phyloP scores from a whole-genome alignment of 2,797 vertebrate species.

The Oreonectes daqikongensis region DNA sequence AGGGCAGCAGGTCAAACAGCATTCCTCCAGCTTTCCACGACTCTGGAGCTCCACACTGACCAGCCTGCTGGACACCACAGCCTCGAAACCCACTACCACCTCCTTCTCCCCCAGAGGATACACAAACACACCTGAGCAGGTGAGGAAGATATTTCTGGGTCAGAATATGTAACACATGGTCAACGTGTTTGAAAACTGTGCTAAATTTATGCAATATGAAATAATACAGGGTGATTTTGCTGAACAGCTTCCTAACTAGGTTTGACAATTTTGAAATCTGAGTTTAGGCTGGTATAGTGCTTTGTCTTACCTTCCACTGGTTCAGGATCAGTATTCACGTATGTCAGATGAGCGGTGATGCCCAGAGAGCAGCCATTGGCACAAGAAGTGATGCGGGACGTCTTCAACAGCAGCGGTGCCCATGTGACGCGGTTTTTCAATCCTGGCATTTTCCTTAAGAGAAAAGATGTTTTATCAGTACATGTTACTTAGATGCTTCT shows the following conservation, averaged over 20 bases:
- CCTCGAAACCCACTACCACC: conserved; percentile 90
- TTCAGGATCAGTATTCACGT: conserved; percentile 83
- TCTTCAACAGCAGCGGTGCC: conserved; percentile 89
- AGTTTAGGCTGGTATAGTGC: background rate
- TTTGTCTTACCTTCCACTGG: conserved; percentile 86
- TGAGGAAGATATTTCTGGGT: background rate
- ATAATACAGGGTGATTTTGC: too few species aligned
- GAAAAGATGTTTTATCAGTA: background rate
- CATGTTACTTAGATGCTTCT: too few species aligned
- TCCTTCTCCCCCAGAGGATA: conserved; percentile 93
- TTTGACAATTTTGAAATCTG: too few species aligned
- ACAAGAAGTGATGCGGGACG: conserved; percentile 90
- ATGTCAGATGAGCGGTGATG: conserved; percentile 86
- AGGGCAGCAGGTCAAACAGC: conserved; percentile 82
- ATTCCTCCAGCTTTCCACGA: conserved; percentile 80
- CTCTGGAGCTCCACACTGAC: conserved; percentile 89
- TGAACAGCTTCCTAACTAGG: too few species aligned
- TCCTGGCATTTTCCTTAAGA: conserved; percentile 83
- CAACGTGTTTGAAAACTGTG: background rate
- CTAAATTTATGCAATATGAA: too few species aligned
- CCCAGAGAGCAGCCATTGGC: conserved; percentile 90
- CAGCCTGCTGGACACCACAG: conserved; percentile 76
- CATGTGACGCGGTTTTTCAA: conserved; percentile 87
- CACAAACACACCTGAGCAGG: conserved; percentile 86
- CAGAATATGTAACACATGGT: background rate